Evolutionary conservation across 1,140 invertebrate species (phyloP), one percentile per base, ranked within the genome.

Genomic region (Adelges cooleyi): DNA sequence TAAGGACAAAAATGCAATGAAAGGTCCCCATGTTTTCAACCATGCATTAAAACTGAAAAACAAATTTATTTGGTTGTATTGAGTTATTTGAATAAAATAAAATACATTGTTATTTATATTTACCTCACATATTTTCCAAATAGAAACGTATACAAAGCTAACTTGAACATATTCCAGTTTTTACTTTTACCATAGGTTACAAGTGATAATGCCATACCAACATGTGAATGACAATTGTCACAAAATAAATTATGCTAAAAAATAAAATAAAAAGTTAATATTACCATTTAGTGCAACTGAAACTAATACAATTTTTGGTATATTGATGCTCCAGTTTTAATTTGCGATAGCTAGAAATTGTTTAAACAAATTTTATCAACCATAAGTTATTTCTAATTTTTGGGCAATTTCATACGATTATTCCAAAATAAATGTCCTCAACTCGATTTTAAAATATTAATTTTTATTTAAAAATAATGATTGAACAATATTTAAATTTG

Each of bases 161-260:
- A 74, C 73, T 90, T 91, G 0, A 96, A 81, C 93, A 97, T 97
- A 72, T 95, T 97, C 91, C 92, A 98, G 25, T 78, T 82, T 9
- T 75, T 81, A 50, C 81, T 84, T 50, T 82, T 81, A 65, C 86
- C 77, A 73, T 97, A 98, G 23, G 80, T 79, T 94, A 98, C 98
- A 49, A 87, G 75, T 73, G 95, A 94, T n/a, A 99, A 77, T 2
- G 96, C 93, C 66, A 83, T 86, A 0, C 94, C 94, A 48, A 97
- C 93, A 78, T 98, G 95, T 0, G 94, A 98, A 76, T 99, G 96
- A 73, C 96, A 99, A 76, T 99, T 99, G 74, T 99, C 95, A 76
- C 92, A 97, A 70, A 85, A 90, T 67, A 99, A 77, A 74, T 97
- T 98, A 72, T 99, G 95, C 88, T 89, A 76, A 69, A 77, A 75